Evolutionary conservation across 2,797 vertebrate genomes (phyloP), one percentile per base, ranked within the genome.

Genomic region (Cossypha polioptera): DNA sequence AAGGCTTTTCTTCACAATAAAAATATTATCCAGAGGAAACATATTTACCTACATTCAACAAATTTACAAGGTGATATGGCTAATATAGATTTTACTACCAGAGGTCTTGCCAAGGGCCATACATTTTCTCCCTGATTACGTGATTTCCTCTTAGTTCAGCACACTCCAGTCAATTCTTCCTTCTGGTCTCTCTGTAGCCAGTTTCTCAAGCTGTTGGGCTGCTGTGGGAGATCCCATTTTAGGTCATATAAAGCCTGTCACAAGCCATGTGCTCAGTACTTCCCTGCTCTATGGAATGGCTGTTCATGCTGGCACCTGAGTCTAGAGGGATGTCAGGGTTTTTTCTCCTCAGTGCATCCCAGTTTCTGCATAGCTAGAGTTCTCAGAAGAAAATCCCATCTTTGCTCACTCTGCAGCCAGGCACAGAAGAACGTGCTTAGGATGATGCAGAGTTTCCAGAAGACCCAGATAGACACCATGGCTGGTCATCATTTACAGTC

Each of bases 1-100:
- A 76, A 72, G n/a, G 36, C 4, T 77, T 86, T 86, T 75, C 53
- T 72, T 78, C 9, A 61, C 72, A 77, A 66, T 65, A 75, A 88
- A 94, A 92, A 81, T 77, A 63, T 90, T 89, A 65, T 61, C 61
- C 75, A 80, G 81, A 66, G 53, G 88, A 92, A 95, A 58, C 61
- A 74, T 31, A 59, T 22, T 80, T 91, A 50, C 31, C 69, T 40
- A 36, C 67, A 80, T 88, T 85, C 61, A 88, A 75, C 50, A 88
- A 63, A 94, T 94, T 96, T 91, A 92, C 84, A 88, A 72, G 72
- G 84, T 89, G 81, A 59, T 87, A 72, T 22, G 62, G 53, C 77
- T 95, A 93, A 80, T n/a, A 66, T 48, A 67, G 78, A 80, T 92
- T 95, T 94, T 91, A 87, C 54, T 75, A 80, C 47, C 53, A 82